Base-by-base conservation (phyloP, 2,113 vertebrate genomes). In the Mesembrinibis cayennensis region DNA sequence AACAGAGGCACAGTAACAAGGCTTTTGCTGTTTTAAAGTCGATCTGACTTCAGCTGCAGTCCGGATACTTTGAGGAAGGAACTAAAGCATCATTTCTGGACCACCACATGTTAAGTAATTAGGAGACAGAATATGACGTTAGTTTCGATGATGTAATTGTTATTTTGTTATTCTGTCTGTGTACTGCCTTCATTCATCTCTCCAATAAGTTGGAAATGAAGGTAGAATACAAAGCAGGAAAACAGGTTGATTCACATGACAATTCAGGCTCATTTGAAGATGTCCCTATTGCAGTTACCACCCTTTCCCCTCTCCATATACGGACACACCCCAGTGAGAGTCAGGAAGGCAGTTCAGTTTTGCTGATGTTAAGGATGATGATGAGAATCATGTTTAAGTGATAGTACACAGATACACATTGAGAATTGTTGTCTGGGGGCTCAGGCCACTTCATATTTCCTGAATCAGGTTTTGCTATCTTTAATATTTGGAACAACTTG, bases 131-230 rank as follows among this genome's bases (percentile, higher is more conserved):
- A 22, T 45, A 91, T 66, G 70, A 63, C 0, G 0, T 49, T 59
- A 63, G 14, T 73, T 93, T 74, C 27, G 3, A 82, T 90, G 79
- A 93, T 77, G 55, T 50, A 85, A 85, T 61, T 62, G 29, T 80
- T 95, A 70, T 78, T 94, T 94, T 90, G 50, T 71, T 88, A 95
- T 80, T 95, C 63, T 89, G 11, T 56, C 53, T 59, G 27, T 78
- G 50, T 63, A 42, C 34, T 59, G 76, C 56, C 32, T 82, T 93
- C 83, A 85, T 85, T 93, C 65, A 50, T 66, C 62, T 93, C 73
- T 93, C 79, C 59, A 73, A 0, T 56, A 87, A 93, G 29, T 58
- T 72, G 58, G n/a, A 79, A 83, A 76, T 56, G 30, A 93, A 91
- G 22, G 49, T 29, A 77, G 81, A 94, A 85, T 88, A 87, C 36